Percentiles rank a stretch among this genome's conserved stretches.
Evolutionary conservation across 2,888 invertebrate species (phyloP).

Genomic region (Dynastes grantii): DNA sequence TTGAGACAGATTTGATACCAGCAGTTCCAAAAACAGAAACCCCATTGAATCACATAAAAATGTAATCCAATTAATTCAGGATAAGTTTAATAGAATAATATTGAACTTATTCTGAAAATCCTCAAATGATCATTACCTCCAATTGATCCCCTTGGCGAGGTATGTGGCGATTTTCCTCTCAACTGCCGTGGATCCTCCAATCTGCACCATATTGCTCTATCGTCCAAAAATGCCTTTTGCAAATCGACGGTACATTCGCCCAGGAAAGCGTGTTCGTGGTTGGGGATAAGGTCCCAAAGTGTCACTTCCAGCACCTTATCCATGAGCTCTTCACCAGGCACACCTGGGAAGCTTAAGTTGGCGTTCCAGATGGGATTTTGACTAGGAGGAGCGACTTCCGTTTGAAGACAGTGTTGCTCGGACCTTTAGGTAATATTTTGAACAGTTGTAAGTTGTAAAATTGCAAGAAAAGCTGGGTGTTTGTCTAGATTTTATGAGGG

Average conservation of each 20-base stretch:
- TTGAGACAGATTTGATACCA: too few relatives aligned
- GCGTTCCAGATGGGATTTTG: slow-evolving; percentile 95
- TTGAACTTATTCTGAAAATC: too few relatives aligned
- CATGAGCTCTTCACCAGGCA: slow-evolving; percentile 85
- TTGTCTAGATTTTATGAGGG: slow-evolving; percentile 68
- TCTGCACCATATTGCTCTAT: slow-evolving; percentile 92
- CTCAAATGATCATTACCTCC: slow-evolving; percentile 58
- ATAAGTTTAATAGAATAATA: too few relatives aligned
- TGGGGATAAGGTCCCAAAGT: slow-evolving; percentile 89
- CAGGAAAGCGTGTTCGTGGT: slow-evolving; percentile 86
- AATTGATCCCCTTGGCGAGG: slow-evolving; percentile 86
- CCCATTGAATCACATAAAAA: too few relatives aligned
- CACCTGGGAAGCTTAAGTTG: slow-evolving; percentile 86
- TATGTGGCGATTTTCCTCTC: slow-evolving; percentile 82
- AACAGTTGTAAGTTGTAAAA: too few relatives aligned
- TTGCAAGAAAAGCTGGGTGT: too few relatives aligned
- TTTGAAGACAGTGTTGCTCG: slow-evolving; percentile 84
- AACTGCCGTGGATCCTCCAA: slow-evolving; percentile 85
- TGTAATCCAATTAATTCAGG: too few relatives aligned
- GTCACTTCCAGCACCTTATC: slow-evolving; percentile 89
- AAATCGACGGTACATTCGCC: slow-evolving; percentile 88
- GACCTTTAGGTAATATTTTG: too few relatives aligned
- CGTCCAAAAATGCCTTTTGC: slow-evolving; percentile 88
- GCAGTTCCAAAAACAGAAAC: too few relatives aligned
- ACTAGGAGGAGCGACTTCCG: slow-evolving; percentile 88